phyloP scores from a whole-genome alignment of 2,113 vertebrate genomes.

The Mastomys coucha region DNA sequence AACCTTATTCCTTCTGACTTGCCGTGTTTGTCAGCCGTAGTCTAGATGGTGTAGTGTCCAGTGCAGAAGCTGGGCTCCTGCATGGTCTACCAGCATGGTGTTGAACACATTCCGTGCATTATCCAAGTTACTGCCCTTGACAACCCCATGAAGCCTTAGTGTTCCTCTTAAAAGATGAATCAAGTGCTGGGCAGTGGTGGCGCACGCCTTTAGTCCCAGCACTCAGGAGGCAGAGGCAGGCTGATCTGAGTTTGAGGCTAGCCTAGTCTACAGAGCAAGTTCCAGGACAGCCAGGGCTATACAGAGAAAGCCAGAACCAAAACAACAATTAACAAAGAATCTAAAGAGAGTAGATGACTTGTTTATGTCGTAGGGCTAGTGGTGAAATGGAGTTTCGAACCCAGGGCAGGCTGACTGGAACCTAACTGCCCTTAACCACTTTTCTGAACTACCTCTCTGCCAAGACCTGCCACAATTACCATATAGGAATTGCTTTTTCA shows the following conservation, averaged over 20 bases:
- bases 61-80: background rate
- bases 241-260: background rate
- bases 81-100: background rate
- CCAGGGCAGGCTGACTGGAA: background rate
- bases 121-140: conserved; percentile 4
- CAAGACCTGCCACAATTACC: background rate
- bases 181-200: background rate
- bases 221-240: background rate
- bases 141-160: background rate
- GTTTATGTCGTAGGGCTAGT: background rate
- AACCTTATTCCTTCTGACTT: background rate
- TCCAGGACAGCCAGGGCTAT: background rate
- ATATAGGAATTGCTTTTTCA: background rate
- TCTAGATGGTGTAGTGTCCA: background rate
- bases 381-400: background rate
- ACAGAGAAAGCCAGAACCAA: background rate
- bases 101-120: background rate
- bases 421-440: background rate
- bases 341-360: background rate
- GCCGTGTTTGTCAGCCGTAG: background rate
- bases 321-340: background rate
- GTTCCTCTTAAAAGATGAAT: background rate
- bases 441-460: conserved; percentile 7
- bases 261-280: background rate
- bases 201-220: background rate